Percentiles rank a stretch among this genome's conserved stretches.
These are phyloP conservation scores for Myiotriccus ornatus DNA, from an alignment of 2,797 vertebrate genomes.

Conservation along the genomic window DNA sequence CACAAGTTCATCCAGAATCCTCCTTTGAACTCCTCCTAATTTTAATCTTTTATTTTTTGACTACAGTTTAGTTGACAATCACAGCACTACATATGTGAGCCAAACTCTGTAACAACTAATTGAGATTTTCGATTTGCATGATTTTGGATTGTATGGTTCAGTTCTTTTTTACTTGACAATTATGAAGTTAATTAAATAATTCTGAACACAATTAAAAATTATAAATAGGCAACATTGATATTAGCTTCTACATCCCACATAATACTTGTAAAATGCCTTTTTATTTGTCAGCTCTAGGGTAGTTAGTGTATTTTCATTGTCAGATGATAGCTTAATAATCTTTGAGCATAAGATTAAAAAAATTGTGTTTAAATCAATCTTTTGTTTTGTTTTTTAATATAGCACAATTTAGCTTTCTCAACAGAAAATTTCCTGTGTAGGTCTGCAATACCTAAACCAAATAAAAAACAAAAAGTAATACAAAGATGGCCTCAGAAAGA, in stretches of 20 bases:
- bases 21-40: neutral
- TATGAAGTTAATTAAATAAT: neutral
- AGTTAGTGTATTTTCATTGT: neutral
- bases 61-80: neutral
- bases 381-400: neutral
- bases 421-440: neutral
- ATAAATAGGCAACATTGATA: neutral
- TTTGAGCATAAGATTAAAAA: neutral
- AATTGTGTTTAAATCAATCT: neutral
- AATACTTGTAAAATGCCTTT: neutral
- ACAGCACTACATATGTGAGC: accelerated
- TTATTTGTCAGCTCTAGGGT: neutral
- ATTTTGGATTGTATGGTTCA: neutral
- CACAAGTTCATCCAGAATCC: neutral
- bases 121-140: neutral
- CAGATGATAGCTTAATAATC: neutral
- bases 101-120: neutral
- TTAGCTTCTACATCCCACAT: neutral
- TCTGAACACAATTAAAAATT: slow-evolving; percentile 5
- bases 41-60: neutral
- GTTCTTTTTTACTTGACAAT: neutral
- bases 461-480: neutral
- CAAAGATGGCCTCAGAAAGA: neutral
- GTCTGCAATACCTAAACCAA: neutral
- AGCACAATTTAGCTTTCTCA: neutral